Evolutionary conservation across 1,140 invertebrate genomes (phyloP), one percentile per base, ranked within the genome.

Genomic region (Eriosoma lanigerum): DNA sequence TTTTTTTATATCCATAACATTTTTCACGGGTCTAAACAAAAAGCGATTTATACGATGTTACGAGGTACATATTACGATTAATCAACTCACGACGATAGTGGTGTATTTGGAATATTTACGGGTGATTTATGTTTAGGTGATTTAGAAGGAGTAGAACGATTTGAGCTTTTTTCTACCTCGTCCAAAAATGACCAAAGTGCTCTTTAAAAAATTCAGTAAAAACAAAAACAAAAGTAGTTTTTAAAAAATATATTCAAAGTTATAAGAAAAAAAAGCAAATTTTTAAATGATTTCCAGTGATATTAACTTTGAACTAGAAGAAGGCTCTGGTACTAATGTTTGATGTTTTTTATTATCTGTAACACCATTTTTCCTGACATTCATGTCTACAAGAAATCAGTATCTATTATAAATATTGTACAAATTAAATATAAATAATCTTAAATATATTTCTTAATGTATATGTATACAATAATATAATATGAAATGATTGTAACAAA

Each of bases 281-380:
- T 19, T 17, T 9, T n/a, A 26, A 78, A 78, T 60, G 56, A 78
- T 60, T 44, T 58, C 56, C 38, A 46, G 21, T 78, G 24, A 78
- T 78, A 78, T 78, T 78, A 78, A 78, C 75, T 78, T 78, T 78
- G 75, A 62, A 78, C 75, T 78, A 46, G 75, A 78, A 52, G 72
- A 75, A 58, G 54, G n/a, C 44, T 78, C 75, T 60, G 75, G 75
- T 60, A 60, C 38, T 48, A 78, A 58, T 60, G 24, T 62, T 48
- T 78, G 54, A 46, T 48, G 56, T 60, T 78, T 78, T 48, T 78
- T 78, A 60, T 44, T 46, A 58, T 78, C 56, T 78, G 75, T 60
- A 62, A 78, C 54, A 78, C 38, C 75, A 60, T 21, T 78, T 78
- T 78, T 78, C 17, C 54, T 78, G 75, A 78, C 75, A 78, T 60